Base-by-base conservation (phyloP, 2,113 vertebrate genomes). In the Muscicapa adusta region DNA sequence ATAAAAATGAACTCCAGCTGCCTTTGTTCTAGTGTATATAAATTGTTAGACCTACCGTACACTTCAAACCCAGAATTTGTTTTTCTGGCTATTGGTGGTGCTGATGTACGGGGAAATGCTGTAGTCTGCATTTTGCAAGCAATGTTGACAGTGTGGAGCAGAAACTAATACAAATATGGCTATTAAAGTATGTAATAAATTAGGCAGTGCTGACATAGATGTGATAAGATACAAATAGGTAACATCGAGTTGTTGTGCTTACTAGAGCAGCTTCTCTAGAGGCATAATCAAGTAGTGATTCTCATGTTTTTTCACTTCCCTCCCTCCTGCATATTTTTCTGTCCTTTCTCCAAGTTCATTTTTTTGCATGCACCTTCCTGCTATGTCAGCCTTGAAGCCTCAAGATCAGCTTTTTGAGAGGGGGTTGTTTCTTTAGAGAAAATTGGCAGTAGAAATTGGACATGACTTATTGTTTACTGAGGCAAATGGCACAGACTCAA, bases 31-130 rank as follows among this genome's bases (percentile, higher is more conserved):
- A 73, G 65, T 94, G 33, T 75, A 26, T 75, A 66, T 89, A 74
- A 77, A 62, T 68, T 94, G 58, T 76, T 95, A 95, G 71, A 73
- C 18, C 61, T 50, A 38, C 65, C 2, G 6, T 94, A 54, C 38
- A 43, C 91, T 96, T 34, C 45, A 63, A 77, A 89, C 48, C 53
- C 42, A 54, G 84, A 79, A 76, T 75, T 85, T 67, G 57, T 89
- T 95, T 80, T 94, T 91, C 81, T 81, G 84, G 94, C 96, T 96
- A 61, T 94, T 96, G 97, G 97, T 97, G 96, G 94, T 97, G 96
- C 97, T 96, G 84, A 96, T 84, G 90, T 66, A 93, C 4, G 93
- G 91, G 57, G 85, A 95, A 97, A 73, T 14, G 40, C 40, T 80
- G 18, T 40, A 68, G 79, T 94, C 89, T 92, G 83, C 8, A 11